These are phyloP conservation scores for Sisyra nigra DNA, from an alignment of 2,888 invertebrate genomes.

Conservation along the genomic window DNA sequence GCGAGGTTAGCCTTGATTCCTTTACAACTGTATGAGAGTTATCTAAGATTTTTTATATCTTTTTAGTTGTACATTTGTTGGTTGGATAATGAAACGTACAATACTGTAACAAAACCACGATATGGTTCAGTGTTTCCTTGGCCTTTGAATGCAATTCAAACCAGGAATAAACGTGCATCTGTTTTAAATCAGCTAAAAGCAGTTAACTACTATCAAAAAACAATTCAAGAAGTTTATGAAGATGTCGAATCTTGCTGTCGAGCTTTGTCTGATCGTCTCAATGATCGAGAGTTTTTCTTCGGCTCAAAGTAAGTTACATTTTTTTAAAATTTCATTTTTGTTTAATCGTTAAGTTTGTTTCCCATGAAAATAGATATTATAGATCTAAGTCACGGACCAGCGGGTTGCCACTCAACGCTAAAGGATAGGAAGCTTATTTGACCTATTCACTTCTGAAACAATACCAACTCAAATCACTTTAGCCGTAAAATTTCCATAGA, in stretches of 20 bases:
- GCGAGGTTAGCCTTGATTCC: conserved; percentile 64
- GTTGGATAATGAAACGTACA: conserved; percentile 63
- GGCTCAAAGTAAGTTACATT: conserved; percentile 44
- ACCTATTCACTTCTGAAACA: too few species aligned
- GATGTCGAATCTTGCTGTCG: conserved; percentile 77
- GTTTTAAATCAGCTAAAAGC: conserved; percentile 57
- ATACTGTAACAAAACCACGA: conserved; percentile 64
- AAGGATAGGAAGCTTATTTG: too few species aligned
- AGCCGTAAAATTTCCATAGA: too few species aligned
- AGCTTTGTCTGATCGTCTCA: conserved; percentile 70
- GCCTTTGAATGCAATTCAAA: conserved; percentile 75
- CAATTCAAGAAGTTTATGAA: conserved; percentile 55
- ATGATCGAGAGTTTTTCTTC: conserved; percentile 67
- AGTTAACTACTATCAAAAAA: conserved; percentile 69
- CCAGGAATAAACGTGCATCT: conserved; percentile 54
- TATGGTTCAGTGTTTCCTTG: conserved; percentile 87
- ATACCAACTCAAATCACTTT: too few species aligned
- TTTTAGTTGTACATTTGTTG: conserved; percentile 71
- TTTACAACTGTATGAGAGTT: too few species aligned
- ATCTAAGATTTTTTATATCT: too few species aligned
- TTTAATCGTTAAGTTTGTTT: background rate
- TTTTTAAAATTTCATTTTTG: conserved; percentile 2
- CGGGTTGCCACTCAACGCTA: too few species aligned
- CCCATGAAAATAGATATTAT: background rate
- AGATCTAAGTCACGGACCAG: background rate